phyloP scores from a whole-genome alignment of 2,888 invertebrate genomes.

The Agrotis ipsilon region DNA sequence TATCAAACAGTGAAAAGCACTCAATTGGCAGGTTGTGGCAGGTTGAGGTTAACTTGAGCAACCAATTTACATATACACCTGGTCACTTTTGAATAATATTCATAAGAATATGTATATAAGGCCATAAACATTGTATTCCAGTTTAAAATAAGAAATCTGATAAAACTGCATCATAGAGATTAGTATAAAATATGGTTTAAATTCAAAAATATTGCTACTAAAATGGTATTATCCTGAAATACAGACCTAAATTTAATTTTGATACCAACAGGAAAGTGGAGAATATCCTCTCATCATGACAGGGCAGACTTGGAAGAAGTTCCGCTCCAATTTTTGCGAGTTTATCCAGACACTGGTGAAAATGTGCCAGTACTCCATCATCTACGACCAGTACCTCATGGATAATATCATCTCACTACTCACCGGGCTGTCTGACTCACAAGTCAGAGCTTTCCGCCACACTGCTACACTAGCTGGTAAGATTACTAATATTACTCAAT shows the following conservation, averaged over 20 bases:
- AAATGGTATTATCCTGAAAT: not conserved
- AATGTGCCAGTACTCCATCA: conserved; percentile 99
- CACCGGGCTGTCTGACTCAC: conserved; percentile 99
- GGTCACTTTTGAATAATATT: too few relatives aligned
- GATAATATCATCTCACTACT: conserved; percentile 99
- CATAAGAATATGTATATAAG: too few relatives aligned
- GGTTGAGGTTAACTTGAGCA: too few relatives aligned
- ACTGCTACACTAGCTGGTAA: conserved; percentile 97
- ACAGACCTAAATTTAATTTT: not conserved
- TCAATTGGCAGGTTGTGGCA: too few relatives aligned
- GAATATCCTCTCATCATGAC: conserved; percentile 99
- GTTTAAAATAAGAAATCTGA: not conserved
- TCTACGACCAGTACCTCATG: conserved; percentile 99
- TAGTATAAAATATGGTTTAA: too few relatives aligned
- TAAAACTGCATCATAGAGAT: not conserved
- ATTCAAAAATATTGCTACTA: too few relatives aligned
- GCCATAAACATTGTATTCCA: too few relatives aligned
- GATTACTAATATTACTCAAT: conserved; percentile 27
- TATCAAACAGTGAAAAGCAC: too few relatives aligned
- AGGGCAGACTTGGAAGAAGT: conserved; percentile 99
- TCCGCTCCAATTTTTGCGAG: conserved; percentile 98
- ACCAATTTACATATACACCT: too few relatives aligned
- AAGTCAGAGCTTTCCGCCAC: conserved; percentile 98
- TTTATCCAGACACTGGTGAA: conserved; percentile 99
- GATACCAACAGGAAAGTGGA: conserved; percentile 95